phyloP scores from a whole-genome alignment of 2,113 vertebrate genomes.

The Melanerpes formicivorus region DNA sequence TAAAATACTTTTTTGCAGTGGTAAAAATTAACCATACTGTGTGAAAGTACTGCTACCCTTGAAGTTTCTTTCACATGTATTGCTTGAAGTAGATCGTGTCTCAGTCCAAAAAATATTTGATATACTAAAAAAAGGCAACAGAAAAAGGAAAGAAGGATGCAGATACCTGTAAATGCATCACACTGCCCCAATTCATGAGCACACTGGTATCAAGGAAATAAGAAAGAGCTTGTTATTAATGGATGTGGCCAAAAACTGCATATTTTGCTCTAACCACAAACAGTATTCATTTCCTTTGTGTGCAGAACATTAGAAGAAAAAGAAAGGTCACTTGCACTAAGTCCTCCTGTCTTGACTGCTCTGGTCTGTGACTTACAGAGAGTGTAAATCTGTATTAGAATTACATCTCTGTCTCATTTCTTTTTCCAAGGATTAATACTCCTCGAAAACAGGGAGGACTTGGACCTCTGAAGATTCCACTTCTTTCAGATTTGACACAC shows the following conservation, averaged over 20 bases:
- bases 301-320: not conserved
- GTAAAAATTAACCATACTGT: not conserved
- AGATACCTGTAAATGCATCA: not conserved
- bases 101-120: too few relatives aligned
- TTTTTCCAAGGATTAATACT: slow-evolving; percentile 91
- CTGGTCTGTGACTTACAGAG: not conserved
- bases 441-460: slow-evolving; percentile 94
- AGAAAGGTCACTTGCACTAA: not conserved
- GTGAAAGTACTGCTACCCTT: not conserved
- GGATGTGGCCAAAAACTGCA: not conserved
- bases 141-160: too few relatives aligned
- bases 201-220: not conserved
- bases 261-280: not conserved
- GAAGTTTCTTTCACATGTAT: not conserved
- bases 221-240: not conserved
- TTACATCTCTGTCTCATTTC: not conserved
- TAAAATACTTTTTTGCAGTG: not conserved
- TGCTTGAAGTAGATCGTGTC: too few relatives aligned
- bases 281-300: not conserved
- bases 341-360: not conserved
- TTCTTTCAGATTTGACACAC: slow-evolving; percentile 93
- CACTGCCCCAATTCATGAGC: not conserved
- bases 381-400: not conserved
- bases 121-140: too few relatives aligned
- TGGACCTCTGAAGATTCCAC: slow-evolving; percentile 91